phyloP scores from a whole-genome alignment of 1,140 invertebrate species.

The Drosophila watanabei region DNA sequence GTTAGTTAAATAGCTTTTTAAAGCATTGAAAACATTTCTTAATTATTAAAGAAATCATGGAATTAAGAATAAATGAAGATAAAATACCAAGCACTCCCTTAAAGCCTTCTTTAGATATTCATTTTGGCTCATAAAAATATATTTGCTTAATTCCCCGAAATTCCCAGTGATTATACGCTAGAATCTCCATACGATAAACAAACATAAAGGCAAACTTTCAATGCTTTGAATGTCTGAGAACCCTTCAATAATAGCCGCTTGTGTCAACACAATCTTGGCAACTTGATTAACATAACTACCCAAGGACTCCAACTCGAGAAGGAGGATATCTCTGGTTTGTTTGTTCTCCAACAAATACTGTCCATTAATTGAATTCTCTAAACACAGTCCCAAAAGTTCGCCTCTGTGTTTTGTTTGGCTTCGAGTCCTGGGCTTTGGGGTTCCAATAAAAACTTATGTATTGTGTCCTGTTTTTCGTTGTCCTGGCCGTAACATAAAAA shows the following conservation, averaged over 20 bases:
- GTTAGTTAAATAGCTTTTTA: background rate
- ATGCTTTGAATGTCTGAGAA: slow-evolving; percentile 5
- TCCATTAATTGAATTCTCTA: slow-evolving; percentile 72
- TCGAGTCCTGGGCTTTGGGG: slow-evolving; percentile 4
- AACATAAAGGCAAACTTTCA: slow-evolving; percentile 29
- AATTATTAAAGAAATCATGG: background rate
- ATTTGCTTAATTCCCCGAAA: slow-evolving; percentile 11
- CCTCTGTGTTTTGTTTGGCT: slow-evolving; percentile 24
- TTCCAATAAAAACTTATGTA: slow-evolving; percentile 72
- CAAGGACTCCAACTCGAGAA: background rate
- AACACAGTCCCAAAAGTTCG: slow-evolving; percentile 38
- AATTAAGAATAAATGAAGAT: no score
- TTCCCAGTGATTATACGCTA: slow-evolving; percentile 23
- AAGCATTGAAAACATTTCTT: background rate
- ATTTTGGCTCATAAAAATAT: slow-evolving; percentile 7
- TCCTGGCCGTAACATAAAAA: slow-evolving; percentile 66
- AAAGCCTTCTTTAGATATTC: background rate
- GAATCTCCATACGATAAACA: slow-evolving; percentile 35
- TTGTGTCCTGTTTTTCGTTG: slow-evolving; percentile 26
- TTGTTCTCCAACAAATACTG: slow-evolving; percentile 37
- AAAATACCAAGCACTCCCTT: background rate
- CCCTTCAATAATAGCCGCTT: slow-evolving; percentile 37
- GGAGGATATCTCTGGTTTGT: slow-evolving; percentile 32
- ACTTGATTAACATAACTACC: slow-evolving; percentile 63
- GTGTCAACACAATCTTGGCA: slow-evolving; percentile 38